Evolutionary conservation across 2,888 invertebrate genomes (phyloP), one percentile per base, ranked within the genome.

Genomic region (Dorcus hopei): DNA sequence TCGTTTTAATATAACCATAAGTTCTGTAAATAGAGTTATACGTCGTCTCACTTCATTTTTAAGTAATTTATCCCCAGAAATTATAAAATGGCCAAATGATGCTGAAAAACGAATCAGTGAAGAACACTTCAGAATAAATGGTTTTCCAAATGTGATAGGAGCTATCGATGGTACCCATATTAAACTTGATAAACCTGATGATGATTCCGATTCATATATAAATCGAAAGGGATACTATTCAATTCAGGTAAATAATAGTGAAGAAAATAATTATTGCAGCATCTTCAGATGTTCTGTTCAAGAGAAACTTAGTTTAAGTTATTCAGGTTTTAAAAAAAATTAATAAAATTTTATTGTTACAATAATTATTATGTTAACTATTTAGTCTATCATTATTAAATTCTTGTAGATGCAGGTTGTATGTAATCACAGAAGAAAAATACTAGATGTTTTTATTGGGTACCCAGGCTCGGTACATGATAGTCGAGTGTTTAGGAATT

Each of bases 1-100:
- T 43, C 23, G 62, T 8, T 64, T 62, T 38, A 49, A 57, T 42
- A 42, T 61, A 4, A 49, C 54, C 2, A 61, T 62, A n/a, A 64
- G 61, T 41, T 53, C 59, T 1, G 33, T 65, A n/a, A 38, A 43
- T 38, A 38, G 14, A 40, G 38, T 61, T 39, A 53, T 56, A 9
- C 38, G 41, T 9, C 38, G 54, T 38, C 9, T 61, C 16, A 54
- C 56, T 9, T 41, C 43, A 47, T 53, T 53, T 51, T 9, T 62
- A 6, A 61, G 60, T 33, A 53, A 61, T 51, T 53, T 62, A 33
- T 49, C 62, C 16, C 26, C 41, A 39, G n/a, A 54, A 40, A 48
- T 62, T 16, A 61, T 61, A 23, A 57, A 41, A 38, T 62, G 57
- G 62, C 59, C 60, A 39, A 50, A 50, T n/a, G 9, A 48, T 43